Evolutionary conservation across 2,113 vertebrate species (phyloP).

Genomic region (Hippocampus barbouri): DNA sequence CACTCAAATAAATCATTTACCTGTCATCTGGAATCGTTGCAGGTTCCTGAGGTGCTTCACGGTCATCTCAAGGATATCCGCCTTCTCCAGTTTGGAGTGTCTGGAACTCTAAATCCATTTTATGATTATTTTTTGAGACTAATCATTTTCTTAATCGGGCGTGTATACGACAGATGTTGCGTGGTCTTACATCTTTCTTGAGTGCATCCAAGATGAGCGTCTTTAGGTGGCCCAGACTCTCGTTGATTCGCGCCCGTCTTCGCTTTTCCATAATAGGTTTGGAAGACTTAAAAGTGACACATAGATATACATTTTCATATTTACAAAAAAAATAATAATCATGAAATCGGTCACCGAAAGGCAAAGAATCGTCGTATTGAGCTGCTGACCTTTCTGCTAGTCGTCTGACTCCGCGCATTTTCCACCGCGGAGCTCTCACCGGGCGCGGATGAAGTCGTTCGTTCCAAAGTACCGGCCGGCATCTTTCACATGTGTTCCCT

Average conservation of each 20-base stretch:
- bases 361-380: not conserved
- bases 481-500: slow-evolving; percentile 62
- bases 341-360: not conserved
- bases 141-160: not conserved
- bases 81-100: slow-evolving; percentile 95
- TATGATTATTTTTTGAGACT: not conserved
- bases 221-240: slow-evolving; percentile 85
- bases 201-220: slow-evolving; percentile 85
- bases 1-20: slow-evolving; percentile 61
- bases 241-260: slow-evolving; percentile 85
- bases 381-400: slow-evolving; percentile 81
- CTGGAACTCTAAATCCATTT: slow-evolving; percentile 79
- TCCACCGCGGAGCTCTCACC: slow-evolving; percentile 75
- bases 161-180: not conserved
- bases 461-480: slow-evolving; percentile 83
- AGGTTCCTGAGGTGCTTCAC: slow-evolving; percentile 92
- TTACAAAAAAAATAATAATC: not conserved
- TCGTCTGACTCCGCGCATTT: slow-evolving; percentile 78
- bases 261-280: slow-evolving; percentile 92
- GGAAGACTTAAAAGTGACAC: slow-evolving; percentile 71
- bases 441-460: slow-evolving; percentile 77
- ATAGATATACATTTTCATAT: not conserved
- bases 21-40: slow-evolving; percentile 85
- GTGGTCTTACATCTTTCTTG: slow-evolving; percentile 87
- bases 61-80: slow-evolving; percentile 95